phyloP scores from a whole-genome alignment of 1,140 invertebrate species.

The Oryzaephilus surinamensis region DNA sequence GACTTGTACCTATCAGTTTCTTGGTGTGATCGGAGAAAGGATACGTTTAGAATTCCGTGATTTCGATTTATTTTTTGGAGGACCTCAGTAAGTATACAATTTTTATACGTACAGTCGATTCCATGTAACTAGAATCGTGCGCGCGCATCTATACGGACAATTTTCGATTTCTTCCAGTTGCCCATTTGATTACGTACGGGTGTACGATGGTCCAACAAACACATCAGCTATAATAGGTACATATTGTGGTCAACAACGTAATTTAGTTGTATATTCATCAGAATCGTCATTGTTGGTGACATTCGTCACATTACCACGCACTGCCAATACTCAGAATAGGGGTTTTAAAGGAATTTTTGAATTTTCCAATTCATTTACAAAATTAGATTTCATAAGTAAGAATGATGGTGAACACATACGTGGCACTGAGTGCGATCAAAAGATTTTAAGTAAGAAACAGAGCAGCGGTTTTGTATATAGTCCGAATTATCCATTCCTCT shows the following conservation, averaged over 20 bases:
- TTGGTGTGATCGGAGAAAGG: slow-evolving; percentile 80
- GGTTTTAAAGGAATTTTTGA: slow-evolving; percentile 94
- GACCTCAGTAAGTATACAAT: slow-evolving; percentile 79
- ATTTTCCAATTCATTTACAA: slow-evolving; percentile 93
- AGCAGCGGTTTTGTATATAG: slow-evolving; percentile 84
- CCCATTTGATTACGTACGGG: slow-evolving; percentile 94
- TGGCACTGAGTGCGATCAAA: slow-evolving; percentile 94
- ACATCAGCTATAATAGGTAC: slow-evolving; percentile 84
- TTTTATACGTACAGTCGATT: slow-evolving; percentile 9
- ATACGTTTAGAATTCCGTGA: slow-evolving; percentile 94
- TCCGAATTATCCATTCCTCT: slow-evolving; percentile 90
- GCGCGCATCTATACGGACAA: background rate
- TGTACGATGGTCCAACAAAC: slow-evolving; percentile 87
- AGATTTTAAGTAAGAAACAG: slow-evolving; percentile 87
- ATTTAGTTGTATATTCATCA: slow-evolving; percentile 89
- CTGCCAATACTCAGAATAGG: slow-evolving; percentile 84
- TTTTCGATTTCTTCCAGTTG: slow-evolving; percentile 57
- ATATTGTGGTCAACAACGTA: slow-evolving; percentile 95
- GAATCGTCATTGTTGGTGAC: slow-evolving; percentile 78
- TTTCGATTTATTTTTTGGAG: slow-evolving; percentile 97
- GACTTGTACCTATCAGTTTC: slow-evolving; percentile 85
- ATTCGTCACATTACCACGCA: slow-evolving; percentile 79
- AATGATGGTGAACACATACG: slow-evolving; percentile 85
- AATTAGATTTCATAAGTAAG: slow-evolving; percentile 91
- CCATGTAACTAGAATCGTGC: no score